phyloP scores from a whole-genome alignment of 2,113 vertebrate species.

The Sturnira hondurensis region DNA sequence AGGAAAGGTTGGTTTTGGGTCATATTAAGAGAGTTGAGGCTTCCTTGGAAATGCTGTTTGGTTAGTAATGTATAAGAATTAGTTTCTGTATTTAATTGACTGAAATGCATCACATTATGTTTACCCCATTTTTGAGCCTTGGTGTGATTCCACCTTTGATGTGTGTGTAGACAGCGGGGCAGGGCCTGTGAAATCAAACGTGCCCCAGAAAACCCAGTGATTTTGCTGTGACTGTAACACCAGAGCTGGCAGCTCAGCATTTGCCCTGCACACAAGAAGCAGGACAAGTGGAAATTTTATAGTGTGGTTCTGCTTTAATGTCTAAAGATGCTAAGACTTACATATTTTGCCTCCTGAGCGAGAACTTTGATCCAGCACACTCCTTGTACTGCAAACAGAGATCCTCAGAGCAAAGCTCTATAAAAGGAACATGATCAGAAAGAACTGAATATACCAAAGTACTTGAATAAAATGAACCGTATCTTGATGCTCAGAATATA shows the following conservation, averaged over 20 bases:
- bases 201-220: not conserved
- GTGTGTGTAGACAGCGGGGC: not conserved
- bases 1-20: not conserved
- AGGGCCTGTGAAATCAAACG: not conserved
- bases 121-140: not conserved
- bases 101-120: not conserved
- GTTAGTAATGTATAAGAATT: not conserved
- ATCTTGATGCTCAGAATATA: conserved; percentile 22
- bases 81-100: not conserved
- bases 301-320: conserved; percentile 7
- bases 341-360: conserved; percentile 15
- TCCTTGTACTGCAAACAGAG: conserved; percentile 36
- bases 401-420: conserved; percentile 39
- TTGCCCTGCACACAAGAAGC: not conserved
- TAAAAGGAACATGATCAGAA: conserved; percentile 23
- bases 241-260: not conserved
- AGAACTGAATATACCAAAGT: conserved; percentile 21
- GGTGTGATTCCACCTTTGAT: not conserved
- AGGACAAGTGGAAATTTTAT: conserved; percentile 36
- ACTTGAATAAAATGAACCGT: conserved; percentile 32
- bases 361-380: conserved; percentile 47
- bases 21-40: not conserved
- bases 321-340: conserved; percentile 13
- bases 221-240: not conserved
- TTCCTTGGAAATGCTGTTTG: conserved; percentile 9